A percentile compares a stretch with the other conserved stretches of the same genome.
These are phyloP conservation scores for Paramormyrops hopkinsi DNA, from an alignment of 2,797 vertebrate species.

Conservation along the genomic window DNA sequence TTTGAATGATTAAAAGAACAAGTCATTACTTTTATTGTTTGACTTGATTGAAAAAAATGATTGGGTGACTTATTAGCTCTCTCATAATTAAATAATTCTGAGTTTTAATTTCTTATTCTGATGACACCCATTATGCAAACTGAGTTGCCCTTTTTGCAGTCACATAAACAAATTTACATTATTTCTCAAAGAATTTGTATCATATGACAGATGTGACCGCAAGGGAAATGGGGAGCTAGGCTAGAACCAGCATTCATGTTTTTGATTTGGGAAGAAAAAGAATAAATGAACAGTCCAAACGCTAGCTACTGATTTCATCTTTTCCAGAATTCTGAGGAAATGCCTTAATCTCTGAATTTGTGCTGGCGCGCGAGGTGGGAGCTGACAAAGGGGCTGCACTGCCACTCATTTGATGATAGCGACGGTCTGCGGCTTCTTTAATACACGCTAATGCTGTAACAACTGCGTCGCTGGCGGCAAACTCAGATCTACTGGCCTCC, in stretches of 20 bases:
- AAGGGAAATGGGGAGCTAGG: neutral
- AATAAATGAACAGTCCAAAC: neutral
- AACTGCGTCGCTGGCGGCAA: constrained; percentile 15
- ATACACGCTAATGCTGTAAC: constrained; percentile 20
- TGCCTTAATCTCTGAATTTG: neutral
- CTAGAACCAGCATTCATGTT: neutral
- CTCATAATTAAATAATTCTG: neutral
- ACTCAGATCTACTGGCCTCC: neutral
- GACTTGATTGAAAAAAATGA: neutral
- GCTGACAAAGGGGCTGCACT: neutral
- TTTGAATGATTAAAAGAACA: neutral
- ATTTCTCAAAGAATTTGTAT: neutral
- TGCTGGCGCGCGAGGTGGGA: neutral
- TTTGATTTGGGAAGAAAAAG: neutral
- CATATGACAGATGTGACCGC: neutral
- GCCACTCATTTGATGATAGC: neutral
- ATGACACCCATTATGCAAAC: neutral
- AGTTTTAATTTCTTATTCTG: neutral
- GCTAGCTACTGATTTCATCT: neutral
- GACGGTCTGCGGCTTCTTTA: constrained; percentile 19
- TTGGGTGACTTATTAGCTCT: neutral
- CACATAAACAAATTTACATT: neutral
- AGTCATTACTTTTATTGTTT: neutral
- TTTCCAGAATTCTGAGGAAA: neutral
- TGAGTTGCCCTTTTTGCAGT: neutral